Conservation (phyloP, 2,113 vertebrate genomes). For the Malurus melanocephalus region DNA sequence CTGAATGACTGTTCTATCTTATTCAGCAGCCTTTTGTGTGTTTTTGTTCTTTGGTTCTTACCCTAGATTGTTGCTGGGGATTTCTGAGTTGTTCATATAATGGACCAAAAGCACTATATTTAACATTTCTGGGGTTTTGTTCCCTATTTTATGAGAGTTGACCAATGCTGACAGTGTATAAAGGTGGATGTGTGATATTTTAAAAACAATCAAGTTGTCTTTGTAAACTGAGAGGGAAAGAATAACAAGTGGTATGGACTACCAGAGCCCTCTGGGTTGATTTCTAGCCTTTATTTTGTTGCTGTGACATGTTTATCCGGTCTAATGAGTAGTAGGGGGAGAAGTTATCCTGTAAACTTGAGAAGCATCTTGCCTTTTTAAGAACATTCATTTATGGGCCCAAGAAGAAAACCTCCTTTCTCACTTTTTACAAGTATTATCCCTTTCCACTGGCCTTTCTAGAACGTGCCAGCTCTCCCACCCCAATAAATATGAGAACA, state of each 20-base stretch:
- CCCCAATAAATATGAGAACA: background rate
- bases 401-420: background rate
- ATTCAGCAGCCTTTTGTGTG: background rate
- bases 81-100: background rate
- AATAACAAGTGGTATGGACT: background rate
- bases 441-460: background rate
- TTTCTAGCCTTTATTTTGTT: background rate
- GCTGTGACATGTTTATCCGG: background rate
- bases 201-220: background rate
- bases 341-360: background rate
- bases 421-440: background rate
- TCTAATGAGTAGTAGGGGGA: background rate
- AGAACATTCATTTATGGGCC: background rate
- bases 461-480: background rate
- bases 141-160: background rate
- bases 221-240: background rate
- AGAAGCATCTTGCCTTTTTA: background rate
- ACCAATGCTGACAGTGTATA: background rate
- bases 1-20: background rate
- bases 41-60: background rate
- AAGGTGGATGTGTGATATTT: background rate
- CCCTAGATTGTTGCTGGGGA: background rate
- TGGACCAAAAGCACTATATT: background rate
- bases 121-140: background rate
- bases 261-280: background rate